phyloP scores from a whole-genome alignment of 2,113 vertebrate genomes.

The Larimichthys polyactis region DNA sequence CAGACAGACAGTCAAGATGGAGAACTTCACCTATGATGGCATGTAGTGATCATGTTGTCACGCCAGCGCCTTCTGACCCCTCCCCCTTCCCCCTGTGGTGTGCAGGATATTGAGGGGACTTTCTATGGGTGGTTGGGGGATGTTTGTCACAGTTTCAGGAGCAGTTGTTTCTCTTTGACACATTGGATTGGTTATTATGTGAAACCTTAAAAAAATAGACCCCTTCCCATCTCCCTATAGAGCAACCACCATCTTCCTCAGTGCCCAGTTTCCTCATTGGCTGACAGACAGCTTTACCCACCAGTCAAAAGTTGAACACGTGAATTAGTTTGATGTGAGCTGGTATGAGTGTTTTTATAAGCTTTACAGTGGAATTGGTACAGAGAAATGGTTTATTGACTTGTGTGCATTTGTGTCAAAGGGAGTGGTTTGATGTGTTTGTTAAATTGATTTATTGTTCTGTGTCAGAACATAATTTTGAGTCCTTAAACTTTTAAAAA shows the following conservation, averaged over 20 bases:
- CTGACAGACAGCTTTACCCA: slow-evolving; percentile 82
- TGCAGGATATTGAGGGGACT: slow-evolving; percentile 69
- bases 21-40: slow-evolving; percentile 87
- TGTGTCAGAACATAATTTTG: slow-evolving; percentile 87
- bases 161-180: slow-evolving; percentile 46
- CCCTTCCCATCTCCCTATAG: slow-evolving; percentile 20
- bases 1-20: slow-evolving; percentile 89
- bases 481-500: slow-evolving; percentile 81
- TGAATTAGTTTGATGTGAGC: slow-evolving; percentile 55
- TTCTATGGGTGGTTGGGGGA: slow-evolving; percentile 48
- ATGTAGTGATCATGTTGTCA: slow-evolving; percentile 81
- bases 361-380: slow-evolving; percentile 62
- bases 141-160: slow-evolving; percentile 58
- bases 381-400: slow-evolving; percentile 41
- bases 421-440: slow-evolving; percentile 73
- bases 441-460: slow-evolving; percentile 83
- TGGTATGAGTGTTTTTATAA: slow-evolving; percentile 73
- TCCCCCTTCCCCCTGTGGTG: slow-evolving; percentile 51
- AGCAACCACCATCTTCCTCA: slow-evolving; percentile 46
- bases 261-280: slow-evolving; percentile 51
- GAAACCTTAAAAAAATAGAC: slow-evolving; percentile 58
- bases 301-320: slow-evolving; percentile 32
- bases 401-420: slow-evolving; percentile 65
- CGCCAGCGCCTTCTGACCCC: slow-evolving; percentile 75
- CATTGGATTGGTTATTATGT: slow-evolving; percentile 50